Base-by-base conservation (phyloP, 2,113 vertebrate species). In the Myrmecophaga tridactyla region DNA sequence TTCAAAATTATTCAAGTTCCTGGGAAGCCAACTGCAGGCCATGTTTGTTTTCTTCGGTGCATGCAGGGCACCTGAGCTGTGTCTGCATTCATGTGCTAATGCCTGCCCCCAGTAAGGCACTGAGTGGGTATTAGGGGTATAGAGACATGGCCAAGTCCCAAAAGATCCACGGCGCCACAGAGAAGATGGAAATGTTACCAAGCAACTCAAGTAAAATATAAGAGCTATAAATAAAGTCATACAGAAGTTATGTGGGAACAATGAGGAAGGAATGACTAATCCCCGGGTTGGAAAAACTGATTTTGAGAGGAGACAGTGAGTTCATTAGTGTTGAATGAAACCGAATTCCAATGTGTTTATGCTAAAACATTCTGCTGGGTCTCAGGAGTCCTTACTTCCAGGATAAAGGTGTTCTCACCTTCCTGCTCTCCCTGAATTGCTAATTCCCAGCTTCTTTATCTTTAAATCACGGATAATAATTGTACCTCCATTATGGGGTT, bases 311-410 rank as follows among this genome's bases (percentile, higher is more conserved):
- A 77, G 10, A 6, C 48, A 72, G 23, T 78, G 88, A 85, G 77
- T 82, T 95, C 73, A 86, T 89, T 90, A 81, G 41, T 48, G 36
- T 43, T 51, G 46, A 93, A 87, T 63, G 13, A 92, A 94, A 83
- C 46, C 41, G 43, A 11, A 7, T 89, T 86, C 77, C 36, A 46
- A 12, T 60, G 34, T 1, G 36, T 51, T 29, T 58, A 0, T 80
- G 56, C 81, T 39, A 36, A 93, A 90, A 92, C 27, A 69, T 85
- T 89, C 69, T 86, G 41, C 76, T 27, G 46, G 86, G n/a, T 31
- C 31, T 82, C 2, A 0, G 58, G 18, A 5, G 6, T 27, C 48
- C 76, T 46, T 15, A 73, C 34, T 87, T 80, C 46, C 72, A 39
- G 43, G n/a, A 34, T 36, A 53, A 62, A 53, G 34, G 36, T 53